Percentiles rank a stretch among this genome's conserved stretches.
Conservation (phyloP, 2,797 vertebrate species). For the Potorous gilbertii region DNA sequence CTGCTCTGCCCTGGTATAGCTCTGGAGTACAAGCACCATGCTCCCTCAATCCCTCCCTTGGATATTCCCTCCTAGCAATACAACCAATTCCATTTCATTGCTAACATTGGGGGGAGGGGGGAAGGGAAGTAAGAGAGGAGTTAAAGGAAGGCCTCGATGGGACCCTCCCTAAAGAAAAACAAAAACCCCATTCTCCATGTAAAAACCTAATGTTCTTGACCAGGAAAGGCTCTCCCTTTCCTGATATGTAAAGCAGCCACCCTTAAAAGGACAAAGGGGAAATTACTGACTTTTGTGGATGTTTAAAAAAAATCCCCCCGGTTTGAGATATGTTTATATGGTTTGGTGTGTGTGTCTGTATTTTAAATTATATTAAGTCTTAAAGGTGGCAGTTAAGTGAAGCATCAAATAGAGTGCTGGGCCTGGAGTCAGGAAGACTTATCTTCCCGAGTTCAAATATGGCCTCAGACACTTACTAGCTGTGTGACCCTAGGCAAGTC, state of each 20-base stretch:
- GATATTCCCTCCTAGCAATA: constrained; percentile 60
- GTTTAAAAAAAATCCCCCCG: constrained; percentile 31
- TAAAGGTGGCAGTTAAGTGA: not conserved
- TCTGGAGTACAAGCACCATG: constrained; percentile 35
- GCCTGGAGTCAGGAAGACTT: not conserved
- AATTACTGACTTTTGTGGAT: constrained; percentile 57
- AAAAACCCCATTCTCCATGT: constrained; percentile 63
- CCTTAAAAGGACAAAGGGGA: constrained; percentile 71
- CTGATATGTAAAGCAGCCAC: constrained; percentile 83
- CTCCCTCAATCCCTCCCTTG: not conserved
- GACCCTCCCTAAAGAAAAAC: constrained; percentile 75
- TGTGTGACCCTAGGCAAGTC: not conserved
- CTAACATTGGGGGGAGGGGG: not conserved
- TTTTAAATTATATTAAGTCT: not conserved
- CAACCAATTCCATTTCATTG: constrained; percentile 42
- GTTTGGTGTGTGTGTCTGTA: not conserved
- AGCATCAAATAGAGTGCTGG: not conserved
- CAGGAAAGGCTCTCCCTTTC: constrained; percentile 84
- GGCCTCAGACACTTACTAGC: not conserved
- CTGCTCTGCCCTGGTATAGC: constrained; percentile 56
- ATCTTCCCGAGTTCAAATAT: not conserved
- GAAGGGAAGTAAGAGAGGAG: not conserved
- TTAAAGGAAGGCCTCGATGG: constrained; percentile 61
- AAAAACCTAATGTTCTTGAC: constrained; percentile 77
- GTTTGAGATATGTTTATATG: constrained; percentile 26